Percentiles rank a stretch among this genome's conserved stretches.
Evolutionary conservation across 2,888 invertebrate species (phyloP).

Genomic region (Eumacrocentrus americanus): DNA sequence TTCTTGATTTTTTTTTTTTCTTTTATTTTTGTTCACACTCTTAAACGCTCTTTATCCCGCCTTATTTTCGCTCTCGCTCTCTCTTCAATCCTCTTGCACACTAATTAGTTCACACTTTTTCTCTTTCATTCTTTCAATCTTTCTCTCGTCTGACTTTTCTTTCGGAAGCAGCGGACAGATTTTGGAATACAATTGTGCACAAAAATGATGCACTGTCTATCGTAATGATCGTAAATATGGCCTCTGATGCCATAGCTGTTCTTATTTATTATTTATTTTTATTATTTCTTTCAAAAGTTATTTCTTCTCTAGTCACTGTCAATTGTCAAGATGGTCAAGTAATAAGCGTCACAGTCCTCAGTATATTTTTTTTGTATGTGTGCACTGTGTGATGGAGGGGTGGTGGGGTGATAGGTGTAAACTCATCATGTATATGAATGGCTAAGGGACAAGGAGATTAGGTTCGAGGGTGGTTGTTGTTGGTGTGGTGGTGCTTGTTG

Average conservation of each 20-base stretch:
- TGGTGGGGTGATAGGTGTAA: conserved; percentile 1
- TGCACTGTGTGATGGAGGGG: conserved; percentile 22
- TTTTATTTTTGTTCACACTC: background rate
- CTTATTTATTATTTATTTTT: background rate
- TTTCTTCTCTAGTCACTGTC: background rate
- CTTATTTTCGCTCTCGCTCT: background rate
- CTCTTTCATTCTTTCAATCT: conserved; percentile 28
- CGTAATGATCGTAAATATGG: background rate
- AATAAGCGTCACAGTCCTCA: background rate
- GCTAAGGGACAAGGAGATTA: conserved; percentile 42
- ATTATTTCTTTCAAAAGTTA: background rate
- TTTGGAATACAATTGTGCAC: conserved; percentile 39
- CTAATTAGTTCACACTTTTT: background rate
- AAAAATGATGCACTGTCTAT: conserved; percentile 37
- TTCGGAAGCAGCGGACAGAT: conserved; percentile 58
- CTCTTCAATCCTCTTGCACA: background rate
- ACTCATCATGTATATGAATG: conserved; percentile 19
- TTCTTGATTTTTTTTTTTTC: background rate
- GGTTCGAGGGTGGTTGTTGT: conserved; percentile 51
- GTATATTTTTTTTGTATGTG: background rate
- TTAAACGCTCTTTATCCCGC: background rate
- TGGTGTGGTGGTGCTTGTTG: conserved; percentile 63
- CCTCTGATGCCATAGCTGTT: background rate
- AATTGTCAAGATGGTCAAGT: background rate
- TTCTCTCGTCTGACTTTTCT: conserved; percentile 40